These are phyloP conservation scores for Amiota communis DNA, from an alignment of 2,888 invertebrate species.

Conservation along the genomic window DNA sequence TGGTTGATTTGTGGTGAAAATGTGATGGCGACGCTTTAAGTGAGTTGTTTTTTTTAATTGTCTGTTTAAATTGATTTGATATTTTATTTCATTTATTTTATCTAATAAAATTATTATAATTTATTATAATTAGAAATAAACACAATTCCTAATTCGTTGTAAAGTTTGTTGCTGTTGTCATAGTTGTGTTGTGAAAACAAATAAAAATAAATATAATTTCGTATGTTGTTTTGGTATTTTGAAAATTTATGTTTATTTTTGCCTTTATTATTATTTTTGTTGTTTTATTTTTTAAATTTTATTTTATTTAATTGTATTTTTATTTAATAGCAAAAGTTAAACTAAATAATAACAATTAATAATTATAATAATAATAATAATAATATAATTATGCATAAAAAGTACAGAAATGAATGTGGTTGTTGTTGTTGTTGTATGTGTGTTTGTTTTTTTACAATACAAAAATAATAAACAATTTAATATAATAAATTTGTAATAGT, in stretches of 20 bases:
- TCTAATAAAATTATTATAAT: too few relatives aligned
- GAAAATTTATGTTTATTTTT: constrained; percentile 50
- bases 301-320: constrained; percentile 34
- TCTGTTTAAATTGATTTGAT: not conserved
- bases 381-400: constrained; percentile 15
- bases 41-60: constrained; percentile 2
- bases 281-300: too few relatives aligned
- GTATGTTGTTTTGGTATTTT: constrained; percentile 40
- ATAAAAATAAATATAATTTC: constrained; percentile 13
- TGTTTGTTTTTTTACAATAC: not conserved
- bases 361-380: not conserved
- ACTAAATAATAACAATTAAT: constrained; percentile 11
- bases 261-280: constrained; percentile 40
- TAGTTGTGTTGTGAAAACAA: constrained; percentile 33
- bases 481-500: not conserved
- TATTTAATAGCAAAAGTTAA: constrained; percentile 35
- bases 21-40: constrained; percentile 26
- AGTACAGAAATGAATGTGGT: not conserved
- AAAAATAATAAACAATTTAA: constrained; percentile 6
- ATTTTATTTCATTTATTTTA: not conserved
- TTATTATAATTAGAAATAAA: not conserved
- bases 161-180: not conserved
- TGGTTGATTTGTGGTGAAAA: constrained; percentile 23
- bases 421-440: not conserved
- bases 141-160: not conserved